Evolutionary conservation across 2,797 vertebrate genomes (phyloP), one percentile per base, ranked within the genome.

Genomic region (Pyrrhura leucotis): DNA sequence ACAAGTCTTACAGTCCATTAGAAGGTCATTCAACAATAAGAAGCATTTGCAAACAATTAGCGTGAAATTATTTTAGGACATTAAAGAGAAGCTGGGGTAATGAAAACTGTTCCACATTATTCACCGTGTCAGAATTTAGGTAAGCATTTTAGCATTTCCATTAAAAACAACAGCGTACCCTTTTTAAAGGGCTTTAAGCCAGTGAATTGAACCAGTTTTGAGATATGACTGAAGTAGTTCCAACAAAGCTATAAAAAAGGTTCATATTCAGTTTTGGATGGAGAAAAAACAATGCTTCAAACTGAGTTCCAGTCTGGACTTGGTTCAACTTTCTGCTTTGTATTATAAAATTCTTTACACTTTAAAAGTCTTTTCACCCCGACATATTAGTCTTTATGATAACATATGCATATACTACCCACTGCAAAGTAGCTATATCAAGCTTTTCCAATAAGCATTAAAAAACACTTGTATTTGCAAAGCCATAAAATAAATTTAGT

Each of bases 281-380:
- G 69, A 95, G 87, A 91, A 95, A 91, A 96, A 94, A 92, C 89
- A 95, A 75, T 80, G 56, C 79, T 91, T 89, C 91, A 95, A 95
- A 91, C 89, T 39, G 91, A 94, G 93, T 68, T 91, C 77, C 69
- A 80, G 15, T 89, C 75, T 94, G 93, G 85, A 94, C 20, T 93
- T 72, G 5, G 45, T 81, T 95, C 93, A 95, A 56, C 35, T 33
- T 71, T 86, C 72, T 68, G 66, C 28, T 92, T 62, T 45, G 47
- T 62, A 56, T 91, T 76, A 66, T 56, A 81, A 92, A 92, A 72
- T 66, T 59, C 39, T 69, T 58, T 40, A 54, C 1, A 8, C 18
- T 91, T 84, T 65, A 66, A 2, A 88, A 51, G 18, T 42, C 22
- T 85, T 83, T 92, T 59, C 42, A 58, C 28, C 39, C 67, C 40